These are phyloP conservation scores for Tenebrio molitor DNA, from an alignment of 1,140 invertebrate species.

Conservation along the genomic window DNA sequence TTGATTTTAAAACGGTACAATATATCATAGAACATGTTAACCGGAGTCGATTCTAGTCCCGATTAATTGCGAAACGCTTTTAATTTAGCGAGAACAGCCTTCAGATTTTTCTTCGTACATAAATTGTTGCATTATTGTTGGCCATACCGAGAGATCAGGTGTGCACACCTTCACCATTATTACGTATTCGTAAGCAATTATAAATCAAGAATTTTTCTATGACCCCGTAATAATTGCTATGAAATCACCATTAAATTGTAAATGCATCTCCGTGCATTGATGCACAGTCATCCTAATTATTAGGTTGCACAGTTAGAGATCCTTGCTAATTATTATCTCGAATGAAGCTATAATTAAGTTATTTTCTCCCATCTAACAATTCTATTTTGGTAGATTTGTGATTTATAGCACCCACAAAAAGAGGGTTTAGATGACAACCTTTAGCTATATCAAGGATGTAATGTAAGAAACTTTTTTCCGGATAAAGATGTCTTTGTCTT, in stretches of 20 bases:
- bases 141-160: constrained; percentile 26
- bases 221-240: constrained; percentile 23
- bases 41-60: constrained; percentile 10
- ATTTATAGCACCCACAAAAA: constrained; percentile 6
- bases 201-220: constrained; percentile 25
- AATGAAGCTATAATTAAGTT: constrained; percentile 14
- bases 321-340: not conserved
- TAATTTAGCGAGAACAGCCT: constrained; percentile 32
- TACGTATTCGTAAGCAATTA: constrained; percentile 26
- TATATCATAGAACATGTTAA: not conserved
- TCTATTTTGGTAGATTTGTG: constrained; percentile 13
- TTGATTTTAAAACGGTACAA: no score
- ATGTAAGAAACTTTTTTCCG: not conserved
- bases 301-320: not conserved
- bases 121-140: constrained; percentile 38
- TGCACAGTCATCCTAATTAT: constrained; percentile 8
- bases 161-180: constrained; percentile 27
- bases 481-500: not conserved
- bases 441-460: not conserved
- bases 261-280: constrained; percentile 8
- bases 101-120: constrained; percentile 21
- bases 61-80: constrained; percentile 34
- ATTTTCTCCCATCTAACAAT: not conserved
- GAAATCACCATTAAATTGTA: constrained; percentile 13
- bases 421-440: not conserved